Evolutionary conservation across 2,888 invertebrate species (phyloP).

Genomic region (Plutella xylostella): DNA sequence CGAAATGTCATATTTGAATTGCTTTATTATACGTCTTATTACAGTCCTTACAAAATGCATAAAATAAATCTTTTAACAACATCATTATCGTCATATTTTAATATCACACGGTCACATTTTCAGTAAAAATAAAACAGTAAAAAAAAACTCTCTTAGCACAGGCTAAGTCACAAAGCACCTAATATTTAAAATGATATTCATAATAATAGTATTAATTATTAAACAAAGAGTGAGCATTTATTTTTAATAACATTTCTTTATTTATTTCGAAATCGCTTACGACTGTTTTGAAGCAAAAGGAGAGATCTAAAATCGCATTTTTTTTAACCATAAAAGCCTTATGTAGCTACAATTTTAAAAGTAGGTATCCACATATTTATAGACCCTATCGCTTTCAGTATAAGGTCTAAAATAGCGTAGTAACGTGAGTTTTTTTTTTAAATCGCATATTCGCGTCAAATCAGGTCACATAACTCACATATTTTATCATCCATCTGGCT

Average conservation of each 20-base stretch:
- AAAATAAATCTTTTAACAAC: neutral
- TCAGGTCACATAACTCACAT: no score
- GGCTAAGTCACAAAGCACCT: neutral
- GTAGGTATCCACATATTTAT: neutral
- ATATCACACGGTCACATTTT: neutral
- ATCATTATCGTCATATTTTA: neutral
- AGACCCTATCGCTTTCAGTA: neutral
- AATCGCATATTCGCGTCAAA: no score
- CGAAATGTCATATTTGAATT: neutral
- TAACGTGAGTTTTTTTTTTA: no score
- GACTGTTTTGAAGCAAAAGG: no score
- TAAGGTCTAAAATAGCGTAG: neutral
- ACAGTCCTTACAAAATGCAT: neutral
- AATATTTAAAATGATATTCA: neutral
- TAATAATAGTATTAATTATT: neutral
- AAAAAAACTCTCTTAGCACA: neutral
- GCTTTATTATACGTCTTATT: neutral
- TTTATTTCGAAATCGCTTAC: neutral
- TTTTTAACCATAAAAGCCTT: neutral
- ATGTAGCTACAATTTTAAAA: no score
- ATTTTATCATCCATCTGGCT: no score
- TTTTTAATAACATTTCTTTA: neutral
- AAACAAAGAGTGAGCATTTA: neutral
- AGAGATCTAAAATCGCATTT: conserved; percentile 1
- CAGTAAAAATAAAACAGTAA: neutral